Percentiles rank a stretch among this genome's conserved stretches.
Evolutionary conservation across 2,113 vertebrate genomes (phyloP).

Genomic region (Microcebus griseorufus): DNA sequence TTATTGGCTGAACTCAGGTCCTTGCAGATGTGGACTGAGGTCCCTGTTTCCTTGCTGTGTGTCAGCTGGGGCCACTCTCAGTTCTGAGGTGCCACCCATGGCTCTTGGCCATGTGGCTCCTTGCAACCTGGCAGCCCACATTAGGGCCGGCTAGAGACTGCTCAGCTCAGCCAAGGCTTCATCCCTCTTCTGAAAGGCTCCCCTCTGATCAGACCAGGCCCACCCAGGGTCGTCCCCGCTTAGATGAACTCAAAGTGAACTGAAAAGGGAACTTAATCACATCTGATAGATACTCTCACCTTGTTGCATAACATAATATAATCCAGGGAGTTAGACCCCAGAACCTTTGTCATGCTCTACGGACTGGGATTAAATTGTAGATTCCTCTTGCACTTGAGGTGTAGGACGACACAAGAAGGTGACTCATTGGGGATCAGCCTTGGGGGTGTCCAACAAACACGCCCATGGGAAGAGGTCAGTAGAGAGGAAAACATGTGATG

Average conservation of each 20-base stretch:
- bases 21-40: background rate
- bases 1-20: background rate
- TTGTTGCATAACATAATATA: background rate
- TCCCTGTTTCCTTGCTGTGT: background rate
- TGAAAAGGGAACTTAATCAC: background rate
- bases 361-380: background rate
- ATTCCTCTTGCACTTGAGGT: background rate
- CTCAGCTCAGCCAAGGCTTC: background rate
- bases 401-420: background rate
- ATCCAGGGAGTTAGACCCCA: no score
- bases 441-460: background rate
- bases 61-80: background rate
- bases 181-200: background rate
- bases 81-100: no score
- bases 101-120: background rate
- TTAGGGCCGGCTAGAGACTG: background rate
- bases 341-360: background rate
- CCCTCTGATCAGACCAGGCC: background rate
- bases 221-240: background rate
- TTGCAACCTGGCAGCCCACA: background rate
- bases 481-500: background rate
- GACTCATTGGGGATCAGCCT: background rate
- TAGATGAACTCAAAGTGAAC: background rate
- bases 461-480: accelerated
- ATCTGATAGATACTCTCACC: background rate